phyloP scores from a whole-genome alignment of 2,797 vertebrate genomes.

The Falco peregrinus region DNA sequence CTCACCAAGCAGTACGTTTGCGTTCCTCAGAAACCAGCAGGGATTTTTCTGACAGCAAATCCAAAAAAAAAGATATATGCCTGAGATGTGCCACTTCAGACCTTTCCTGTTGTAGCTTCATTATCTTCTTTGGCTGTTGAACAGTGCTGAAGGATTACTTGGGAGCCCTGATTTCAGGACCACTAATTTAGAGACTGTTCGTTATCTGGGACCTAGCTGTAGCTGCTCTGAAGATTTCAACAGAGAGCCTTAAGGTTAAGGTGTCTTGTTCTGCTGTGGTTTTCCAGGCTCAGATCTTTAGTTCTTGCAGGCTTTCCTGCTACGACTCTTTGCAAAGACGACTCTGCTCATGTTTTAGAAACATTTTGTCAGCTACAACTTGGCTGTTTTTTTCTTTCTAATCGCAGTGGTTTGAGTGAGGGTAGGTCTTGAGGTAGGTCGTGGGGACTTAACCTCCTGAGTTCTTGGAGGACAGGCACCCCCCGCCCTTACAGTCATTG shows the following conservation, averaged over 20 bases:
- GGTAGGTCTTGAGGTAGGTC: neutral
- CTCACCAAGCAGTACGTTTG: neutral
- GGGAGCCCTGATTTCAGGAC: neutral
- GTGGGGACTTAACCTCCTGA: neutral
- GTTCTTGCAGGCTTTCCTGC: neutral
- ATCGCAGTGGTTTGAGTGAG: neutral
- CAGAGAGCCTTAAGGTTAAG: neutral
- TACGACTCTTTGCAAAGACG: neutral
- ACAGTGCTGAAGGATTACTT: neutral
- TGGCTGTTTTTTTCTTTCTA: neutral
- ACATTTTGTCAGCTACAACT: neutral
- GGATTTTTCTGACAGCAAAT: neutral
- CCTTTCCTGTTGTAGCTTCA: neutral
- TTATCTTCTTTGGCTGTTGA: neutral
- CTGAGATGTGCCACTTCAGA: neutral
- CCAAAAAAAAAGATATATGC: neutral
- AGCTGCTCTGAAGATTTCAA: neutral
- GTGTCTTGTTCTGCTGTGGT: neutral
- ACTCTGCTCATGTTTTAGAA: neutral
- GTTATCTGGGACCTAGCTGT: neutral
- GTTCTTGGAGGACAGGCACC: neutral
- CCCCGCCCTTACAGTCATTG: neutral
- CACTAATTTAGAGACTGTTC: neutral
- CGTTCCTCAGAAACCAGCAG: neutral
- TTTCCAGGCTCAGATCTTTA: neutral